A percentile compares a stretch with the other conserved stretches of the same genome.
Evolutionary conservation across 2,113 vertebrate species (phyloP).

Genomic region (Galeopterus variegatus): DNA sequence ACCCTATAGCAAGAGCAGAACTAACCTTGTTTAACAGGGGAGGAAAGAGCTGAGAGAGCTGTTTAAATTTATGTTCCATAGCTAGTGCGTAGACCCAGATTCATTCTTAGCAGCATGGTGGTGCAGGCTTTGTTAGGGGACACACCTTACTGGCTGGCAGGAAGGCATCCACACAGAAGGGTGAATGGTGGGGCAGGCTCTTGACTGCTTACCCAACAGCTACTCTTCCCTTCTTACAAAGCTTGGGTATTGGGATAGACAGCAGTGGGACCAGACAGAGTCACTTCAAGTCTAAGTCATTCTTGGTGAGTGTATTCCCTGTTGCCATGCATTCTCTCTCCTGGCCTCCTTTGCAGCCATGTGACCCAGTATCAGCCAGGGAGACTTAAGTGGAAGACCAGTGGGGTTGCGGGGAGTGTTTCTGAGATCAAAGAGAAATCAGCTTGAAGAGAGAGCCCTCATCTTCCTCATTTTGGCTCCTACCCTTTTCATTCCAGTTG

Average conservation of each 20-base stretch:
- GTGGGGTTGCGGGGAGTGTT: neutral
- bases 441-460: neutral
- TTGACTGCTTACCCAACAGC: neutral
- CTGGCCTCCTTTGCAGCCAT: neutral
- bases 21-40: neutral
- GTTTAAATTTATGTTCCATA: constrained; percentile 20
- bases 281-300: neutral
- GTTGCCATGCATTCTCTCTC: neutral
- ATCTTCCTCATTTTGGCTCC: neutral
- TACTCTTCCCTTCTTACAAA: neutral
- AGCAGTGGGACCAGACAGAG: neutral
- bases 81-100: neutral
- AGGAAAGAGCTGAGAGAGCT: neutral
- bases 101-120: neutral
- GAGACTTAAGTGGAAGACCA: neutral
- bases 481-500: neutral
- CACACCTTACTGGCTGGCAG: neutral
- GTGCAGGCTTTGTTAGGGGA: neutral
- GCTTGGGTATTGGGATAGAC: neutral
- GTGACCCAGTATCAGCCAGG: neutral
- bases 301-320: neutral
- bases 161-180: neutral
- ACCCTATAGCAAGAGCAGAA: constrained; percentile 14
- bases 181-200: neutral
- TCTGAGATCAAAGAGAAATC: constrained; percentile 4